Conservation (phyloP, 2,888 invertebrate genomes). For the Agrypnus murinus region DNA sequence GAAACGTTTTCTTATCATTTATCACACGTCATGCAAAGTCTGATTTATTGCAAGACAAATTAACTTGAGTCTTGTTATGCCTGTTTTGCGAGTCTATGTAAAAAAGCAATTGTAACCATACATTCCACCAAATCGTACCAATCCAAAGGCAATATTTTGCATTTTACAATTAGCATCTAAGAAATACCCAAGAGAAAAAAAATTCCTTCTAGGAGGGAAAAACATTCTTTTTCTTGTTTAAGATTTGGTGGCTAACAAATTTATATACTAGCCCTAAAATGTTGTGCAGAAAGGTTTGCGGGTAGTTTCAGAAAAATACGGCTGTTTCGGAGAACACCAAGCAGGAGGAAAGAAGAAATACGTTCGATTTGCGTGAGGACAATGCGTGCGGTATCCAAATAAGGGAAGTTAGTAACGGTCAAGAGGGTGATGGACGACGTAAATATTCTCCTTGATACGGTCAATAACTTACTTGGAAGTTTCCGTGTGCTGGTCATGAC, state of each 20-base stretch:
- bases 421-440: slow-evolving; percentile 43
- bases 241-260: neutral
- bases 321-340: no score
- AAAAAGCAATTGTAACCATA: no score
- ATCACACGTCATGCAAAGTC: neutral
- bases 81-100: no score
- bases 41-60: no score
- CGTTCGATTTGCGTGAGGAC: slow-evolving; percentile 27
- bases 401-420: slow-evolving; percentile 36
- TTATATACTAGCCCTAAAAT: slow-evolving; percentile 7
- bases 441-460: slow-evolving; percentile 47
- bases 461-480: slow-evolving; percentile 47
- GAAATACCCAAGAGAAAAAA: no score
- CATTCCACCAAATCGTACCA: no score
- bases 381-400: slow-evolving; percentile 42
- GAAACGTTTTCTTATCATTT: neutral
- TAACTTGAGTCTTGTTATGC: neutral
- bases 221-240: no score
- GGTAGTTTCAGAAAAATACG: no score
- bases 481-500: slow-evolving; percentile 55
- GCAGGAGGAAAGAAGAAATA: slow-evolving; percentile 26
- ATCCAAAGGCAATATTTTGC: no score
- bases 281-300: slow-evolving; percentile 13
- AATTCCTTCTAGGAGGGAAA: no score
- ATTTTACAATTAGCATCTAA: no score